Conservation (phyloP, 2,113 vertebrate species). For the Octodon degus region DNA sequence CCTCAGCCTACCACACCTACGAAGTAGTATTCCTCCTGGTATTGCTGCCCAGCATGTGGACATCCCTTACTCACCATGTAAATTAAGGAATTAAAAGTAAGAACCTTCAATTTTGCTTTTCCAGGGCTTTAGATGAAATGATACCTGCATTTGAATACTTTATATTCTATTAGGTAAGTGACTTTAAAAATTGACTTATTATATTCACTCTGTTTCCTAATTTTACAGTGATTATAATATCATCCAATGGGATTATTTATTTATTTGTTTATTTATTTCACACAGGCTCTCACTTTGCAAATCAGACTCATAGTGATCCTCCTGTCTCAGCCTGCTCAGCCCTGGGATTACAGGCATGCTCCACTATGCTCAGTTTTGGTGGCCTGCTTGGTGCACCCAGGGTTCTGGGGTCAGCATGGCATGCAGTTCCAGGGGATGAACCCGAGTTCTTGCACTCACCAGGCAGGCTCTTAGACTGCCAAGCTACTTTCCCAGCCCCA, state of each 20-base stretch:
- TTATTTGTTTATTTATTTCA: background rate
- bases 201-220: background rate
- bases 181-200: background rate
- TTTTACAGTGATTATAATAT: background rate
- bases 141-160: background rate
- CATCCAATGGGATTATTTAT: background rate
- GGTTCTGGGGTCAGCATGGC: too few species aligned
- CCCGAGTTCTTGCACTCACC: too few species aligned
- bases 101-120: background rate
- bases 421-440: too few species aligned
- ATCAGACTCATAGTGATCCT: too few species aligned
- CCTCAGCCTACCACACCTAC: background rate
- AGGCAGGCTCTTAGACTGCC: too few species aligned
- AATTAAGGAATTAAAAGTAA: background rate
- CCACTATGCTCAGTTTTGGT: too few species aligned
- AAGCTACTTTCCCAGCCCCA: background rate
- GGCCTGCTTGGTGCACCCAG: too few species aligned
- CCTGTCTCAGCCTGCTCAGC: too few species aligned
- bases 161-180: background rate
- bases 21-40: background rate
- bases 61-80: background rate
- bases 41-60: background rate
- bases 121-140: background rate
- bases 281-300: too few species aligned
- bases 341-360: too few species aligned